Conservation (phyloP, 2,113 vertebrate genomes). For the Apistogramma diplotaenia region DNA sequence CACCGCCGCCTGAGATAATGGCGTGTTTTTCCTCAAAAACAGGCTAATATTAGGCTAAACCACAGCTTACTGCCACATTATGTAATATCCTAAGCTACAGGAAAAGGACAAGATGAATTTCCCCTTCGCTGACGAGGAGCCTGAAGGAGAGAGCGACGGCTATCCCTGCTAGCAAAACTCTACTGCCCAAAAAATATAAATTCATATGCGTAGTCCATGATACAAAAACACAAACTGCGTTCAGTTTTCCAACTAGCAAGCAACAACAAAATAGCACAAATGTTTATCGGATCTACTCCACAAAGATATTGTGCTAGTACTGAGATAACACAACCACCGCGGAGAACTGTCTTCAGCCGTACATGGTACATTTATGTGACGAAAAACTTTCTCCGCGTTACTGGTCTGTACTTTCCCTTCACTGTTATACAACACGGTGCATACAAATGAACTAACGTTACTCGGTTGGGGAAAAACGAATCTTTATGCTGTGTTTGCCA, state of each 20-base stretch:
- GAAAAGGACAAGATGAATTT: background rate
- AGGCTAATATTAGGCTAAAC: background rate
- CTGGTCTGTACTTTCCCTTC: background rate
- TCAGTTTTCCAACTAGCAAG: background rate
- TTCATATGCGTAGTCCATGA: fast-evolving
- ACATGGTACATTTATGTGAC: fast-evolving
- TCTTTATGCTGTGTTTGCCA: background rate
- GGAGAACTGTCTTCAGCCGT: background rate
- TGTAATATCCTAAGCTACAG: constrained; percentile 37
- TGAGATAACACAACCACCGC: background rate
- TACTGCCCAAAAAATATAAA: background rate
- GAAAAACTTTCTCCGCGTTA: background rate
- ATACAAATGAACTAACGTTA: fast-evolving
- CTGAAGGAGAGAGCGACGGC: fast-evolving
- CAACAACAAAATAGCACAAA: background rate
- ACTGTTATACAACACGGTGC: fast-evolving
- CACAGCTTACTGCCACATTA: constrained; percentile 62
- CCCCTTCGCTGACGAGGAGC: background rate
- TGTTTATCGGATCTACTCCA: background rate
- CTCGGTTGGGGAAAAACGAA: fast-evolving
- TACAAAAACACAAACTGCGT: background rate
- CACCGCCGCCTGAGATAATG: background rate
- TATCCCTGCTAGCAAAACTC: background rate
- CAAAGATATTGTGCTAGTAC: background rate
- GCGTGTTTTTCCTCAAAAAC: background rate